Evolutionary conservation across 2,888 invertebrate species (phyloP), one percentile per base, ranked within the genome.

Genomic region (Drosophila helvetica): DNA sequence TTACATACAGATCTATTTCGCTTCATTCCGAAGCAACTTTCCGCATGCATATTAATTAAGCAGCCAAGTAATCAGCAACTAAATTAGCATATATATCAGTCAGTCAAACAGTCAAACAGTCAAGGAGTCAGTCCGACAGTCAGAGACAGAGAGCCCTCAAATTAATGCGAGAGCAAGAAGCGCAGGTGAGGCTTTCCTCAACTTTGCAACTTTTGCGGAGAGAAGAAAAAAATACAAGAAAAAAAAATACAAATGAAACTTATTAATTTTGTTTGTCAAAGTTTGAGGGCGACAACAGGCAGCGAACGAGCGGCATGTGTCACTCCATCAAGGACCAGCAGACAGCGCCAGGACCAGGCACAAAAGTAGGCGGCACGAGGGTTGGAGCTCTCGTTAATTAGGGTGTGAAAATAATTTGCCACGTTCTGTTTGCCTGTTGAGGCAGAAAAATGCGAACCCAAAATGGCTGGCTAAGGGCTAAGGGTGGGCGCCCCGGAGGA

Each of bases 31-130:
- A 38, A 12, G 15, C 53, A 80, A 80, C 78, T 80, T 80, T 80
- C 59, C 75, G 78, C 78, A 80, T 83, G 78, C 75, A 83, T 80
- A 80, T 80, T 80, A 80, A 80, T 80, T 80, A 80, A 80, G 72
- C 69, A 75, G 38, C 60, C 54, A 72, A 80, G 74, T 79, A 79
- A 67, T 51, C 66, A 66, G 67, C 66, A 38, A 43, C 15, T 33
- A 66, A 67, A 67, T 67, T 67, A 67, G 66, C 66, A 66, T 67
- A 67, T 56, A 75, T 59, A 56, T 62, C 55, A 57, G 56, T 15
- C 55, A 54, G 19, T 17, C 51, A 57, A 7, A 22, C 18, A 47
- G 42, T 10, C 69, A 47, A 1, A 2, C 47, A 63, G 43, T 43
- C 55, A 61, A 56, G 18, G 18, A 50, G 19, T 17, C 10, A 30